These are phyloP conservation scores for Dendrolimus houi DNA, from an alignment of 2,888 invertebrate species.

Conservation along the genomic window DNA sequence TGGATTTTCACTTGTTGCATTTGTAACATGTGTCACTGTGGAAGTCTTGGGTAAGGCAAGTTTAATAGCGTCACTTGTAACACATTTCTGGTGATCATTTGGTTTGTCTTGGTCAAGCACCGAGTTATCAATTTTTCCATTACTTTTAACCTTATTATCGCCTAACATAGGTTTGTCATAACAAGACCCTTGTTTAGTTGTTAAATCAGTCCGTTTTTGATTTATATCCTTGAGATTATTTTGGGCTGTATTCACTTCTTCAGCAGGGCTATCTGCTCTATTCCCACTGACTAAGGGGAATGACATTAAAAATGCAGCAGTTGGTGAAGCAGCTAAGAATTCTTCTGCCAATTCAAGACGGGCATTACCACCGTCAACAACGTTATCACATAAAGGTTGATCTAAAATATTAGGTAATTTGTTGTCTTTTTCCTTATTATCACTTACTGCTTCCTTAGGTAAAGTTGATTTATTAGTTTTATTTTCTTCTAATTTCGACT, in stretches of 20 bases:
- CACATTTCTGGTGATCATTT: constrained; percentile 37
- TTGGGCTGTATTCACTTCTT: constrained; percentile 37
- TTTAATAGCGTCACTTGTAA: constrained; percentile 30
- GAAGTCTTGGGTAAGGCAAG: constrained; percentile 29
- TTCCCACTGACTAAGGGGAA: constrained; percentile 82
- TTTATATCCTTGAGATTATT: constrained; percentile 29
- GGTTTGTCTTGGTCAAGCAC: constrained; percentile 28
- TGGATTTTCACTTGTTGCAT: constrained; percentile 49
- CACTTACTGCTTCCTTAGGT: constrained; percentile 22
- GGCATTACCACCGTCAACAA: constrained; percentile 71
- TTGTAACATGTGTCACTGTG: constrained; percentile 22
- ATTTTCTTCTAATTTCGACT: constrained; percentile 7
- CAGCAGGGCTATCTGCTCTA: constrained; percentile 67
- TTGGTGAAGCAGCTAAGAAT: constrained; percentile 79
- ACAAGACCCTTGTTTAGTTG: constrained; percentile 27
- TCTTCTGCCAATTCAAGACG: constrained; percentile 75
- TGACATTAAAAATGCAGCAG: constrained; percentile 85
- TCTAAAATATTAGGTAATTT: constrained; percentile 58
- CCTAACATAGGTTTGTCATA: constrained; percentile 36
- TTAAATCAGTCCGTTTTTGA: constrained; percentile 32
- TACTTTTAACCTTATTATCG: constrained; percentile 24
- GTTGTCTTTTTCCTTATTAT: constrained; percentile 48
- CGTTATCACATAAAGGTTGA: constrained; percentile 53
- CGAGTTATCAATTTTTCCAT: constrained; percentile 1
- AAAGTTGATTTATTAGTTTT: constrained; percentile 23